phyloP scores from a whole-genome alignment of 2,888 invertebrate genomes.

The Spodoptera littoralis region DNA sequence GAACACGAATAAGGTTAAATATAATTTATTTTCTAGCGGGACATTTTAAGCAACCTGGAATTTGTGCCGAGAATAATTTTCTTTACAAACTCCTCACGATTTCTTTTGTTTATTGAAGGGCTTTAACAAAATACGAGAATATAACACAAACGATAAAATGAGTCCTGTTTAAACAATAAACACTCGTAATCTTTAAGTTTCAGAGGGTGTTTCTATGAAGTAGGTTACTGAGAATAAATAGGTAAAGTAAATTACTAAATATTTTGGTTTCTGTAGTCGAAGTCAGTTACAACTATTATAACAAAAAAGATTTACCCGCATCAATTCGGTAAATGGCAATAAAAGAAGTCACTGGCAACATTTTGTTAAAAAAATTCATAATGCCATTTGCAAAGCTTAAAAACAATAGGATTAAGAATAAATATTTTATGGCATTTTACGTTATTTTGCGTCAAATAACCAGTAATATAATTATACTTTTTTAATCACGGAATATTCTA shows the following conservation, averaged over 20 bases:
- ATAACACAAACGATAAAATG: slow-evolving; percentile 6
- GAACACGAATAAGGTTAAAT: background rate
- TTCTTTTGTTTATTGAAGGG: slow-evolving; percentile 14
- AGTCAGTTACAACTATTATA: slow-evolving; percentile 14
- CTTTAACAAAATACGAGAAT: slow-evolving; percentile 20
- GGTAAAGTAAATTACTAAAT: slow-evolving; percentile 29
- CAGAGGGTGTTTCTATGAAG: slow-evolving; percentile 31
- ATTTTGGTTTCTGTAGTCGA: slow-evolving; percentile 38
- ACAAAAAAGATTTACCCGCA: slow-evolving; percentile 8
- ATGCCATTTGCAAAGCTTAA: no score
- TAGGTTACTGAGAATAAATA: background rate
- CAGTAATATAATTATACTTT: no score
- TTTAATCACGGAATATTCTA: no score
- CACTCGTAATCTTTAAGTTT: slow-evolving; percentile 28
- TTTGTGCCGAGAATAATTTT: background rate
- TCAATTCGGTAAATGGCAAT: slow-evolving; percentile 4
- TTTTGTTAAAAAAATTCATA: no score
- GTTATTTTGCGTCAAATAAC: no score
- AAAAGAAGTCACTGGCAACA: no score
- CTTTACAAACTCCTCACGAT: slow-evolving; percentile 2
- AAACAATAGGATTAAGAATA: no score
- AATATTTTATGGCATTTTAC: no score
- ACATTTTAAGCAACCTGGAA: background rate
- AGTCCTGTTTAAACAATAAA: slow-evolving; percentile 22
- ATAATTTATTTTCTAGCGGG: no score